Evolutionary conservation across 2,113 vertebrate genomes (phyloP), one percentile per base, ranked within the genome.

Genomic region (Oenanthe melanoleuca): DNA sequence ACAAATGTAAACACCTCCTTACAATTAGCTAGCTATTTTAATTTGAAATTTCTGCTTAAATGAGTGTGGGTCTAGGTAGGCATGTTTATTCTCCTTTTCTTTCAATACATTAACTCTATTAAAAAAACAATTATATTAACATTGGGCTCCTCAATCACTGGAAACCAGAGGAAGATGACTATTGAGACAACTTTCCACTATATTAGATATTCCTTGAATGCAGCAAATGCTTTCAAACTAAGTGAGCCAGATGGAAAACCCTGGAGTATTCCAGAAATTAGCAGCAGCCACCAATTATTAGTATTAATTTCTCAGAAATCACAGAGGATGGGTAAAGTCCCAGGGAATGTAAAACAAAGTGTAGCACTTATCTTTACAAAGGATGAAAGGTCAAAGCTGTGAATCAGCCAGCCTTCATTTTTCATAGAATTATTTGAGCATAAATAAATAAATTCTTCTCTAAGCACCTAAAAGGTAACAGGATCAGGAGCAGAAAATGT

Each of bases 201-300:
- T 37, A 89, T 77, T 57, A 87, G 11, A 38, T 63, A 92, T 29
- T 86, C 66, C 69, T 81, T 74, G 60, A 79, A 70, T 57, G 60
- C 78, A 85, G 47, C 12, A 87, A 65, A 59, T 70, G 47, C 18
- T 63, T 74, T 87, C 78, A 81, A 49, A 84, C n/a, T 34, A 42
- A 70, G 47, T 17, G 34, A 61, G 33, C 22, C 42, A 66, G 37
- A 81, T 33, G 42, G 59, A 78, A 93, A 85, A 63, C 78, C 63
- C 73, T 66, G 44, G 34, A 74, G 57, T 67, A 72, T 82, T 94
- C 80, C 75, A 95, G 65, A 87, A 92, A 89, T 74, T 42, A 87
- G 60, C 34, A 87, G 73, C 78, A 89, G 78, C 50, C 47, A 73
- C 10, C 45, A 80, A 24, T 50, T 73, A 89, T 34, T 78, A 44